These are phyloP conservation scores for Todiramphus saurophagus DNA, from an alignment of 2,113 vertebrate species.

Conservation along the genomic window DNA sequence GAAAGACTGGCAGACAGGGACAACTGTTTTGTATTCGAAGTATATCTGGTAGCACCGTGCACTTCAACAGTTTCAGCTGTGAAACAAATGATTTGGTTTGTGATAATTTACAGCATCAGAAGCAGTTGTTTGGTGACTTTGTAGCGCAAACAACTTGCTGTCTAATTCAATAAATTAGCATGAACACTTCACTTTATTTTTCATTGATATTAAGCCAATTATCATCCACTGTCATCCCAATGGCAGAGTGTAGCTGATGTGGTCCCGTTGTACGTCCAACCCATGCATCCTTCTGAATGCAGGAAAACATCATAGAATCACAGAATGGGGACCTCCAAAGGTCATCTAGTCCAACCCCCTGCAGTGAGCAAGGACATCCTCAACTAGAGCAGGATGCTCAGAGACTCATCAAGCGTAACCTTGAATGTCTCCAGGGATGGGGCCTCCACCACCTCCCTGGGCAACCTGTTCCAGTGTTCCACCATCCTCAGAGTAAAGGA, in stretches of 20 bases:
- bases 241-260: not conserved
- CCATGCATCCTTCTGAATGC: not conserved
- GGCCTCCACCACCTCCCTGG: too few species aligned
- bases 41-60: not conserved
- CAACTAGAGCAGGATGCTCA: too few species aligned
- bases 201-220: not conserved
- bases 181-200: constrained; percentile 6
- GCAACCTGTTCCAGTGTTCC: too few species aligned
- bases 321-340: too few species aligned
- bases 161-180: not conserved
- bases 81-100: not conserved
- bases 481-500: too few species aligned
- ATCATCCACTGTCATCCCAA: not conserved
- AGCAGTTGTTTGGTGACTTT: constrained; percentile 1
- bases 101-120: not conserved
- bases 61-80: not conserved
- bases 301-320: not conserved
- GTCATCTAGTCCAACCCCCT: too few species aligned
- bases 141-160: not conserved
- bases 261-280: not conserved
- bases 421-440: too few species aligned
- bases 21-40: not conserved
- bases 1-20: not conserved
- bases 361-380: too few species aligned
- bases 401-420: too few species aligned